A percentile compares a stretch with the other conserved stretches of the same genome.
Evolutionary conservation across 2,113 vertebrate genomes (phyloP).

Genomic region (Beaufortia kweichowensis): DNA sequence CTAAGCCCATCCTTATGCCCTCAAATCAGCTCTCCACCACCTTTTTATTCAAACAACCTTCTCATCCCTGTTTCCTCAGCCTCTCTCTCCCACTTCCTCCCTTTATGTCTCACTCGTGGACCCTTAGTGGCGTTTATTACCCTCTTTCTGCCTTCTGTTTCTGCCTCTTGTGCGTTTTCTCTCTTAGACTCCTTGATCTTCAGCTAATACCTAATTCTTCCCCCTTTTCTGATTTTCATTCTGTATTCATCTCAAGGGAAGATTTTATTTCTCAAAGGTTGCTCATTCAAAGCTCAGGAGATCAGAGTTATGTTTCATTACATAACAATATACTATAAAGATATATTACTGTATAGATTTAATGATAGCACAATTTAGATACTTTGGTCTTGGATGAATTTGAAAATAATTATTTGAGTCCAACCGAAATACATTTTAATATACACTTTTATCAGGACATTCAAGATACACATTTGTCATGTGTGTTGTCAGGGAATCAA

Average conservation of each 20-base stretch:
- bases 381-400: no score
- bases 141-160: constrained; percentile 35
- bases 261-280: no score
- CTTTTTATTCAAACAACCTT: constrained; percentile 54
- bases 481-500: no score
- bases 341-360: no score
- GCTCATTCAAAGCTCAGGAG: constrained; percentile 31
- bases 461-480: no score
- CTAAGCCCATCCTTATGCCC: constrained; percentile 41
- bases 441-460: no score
- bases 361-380: no score
- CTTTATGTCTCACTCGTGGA: constrained; percentile 25
- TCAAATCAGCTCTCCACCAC: constrained; percentile 38
- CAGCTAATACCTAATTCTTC: constrained; percentile 68
- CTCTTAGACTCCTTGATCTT: constrained; percentile 60
- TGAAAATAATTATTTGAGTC: no score
- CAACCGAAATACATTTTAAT: no score
- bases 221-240: constrained; percentile 63
- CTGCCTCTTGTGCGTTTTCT: constrained; percentile 41
- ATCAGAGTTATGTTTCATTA: no score
- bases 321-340: no score
- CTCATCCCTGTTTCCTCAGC: constrained; percentile 52
- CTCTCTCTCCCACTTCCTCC: constrained; percentile 18
- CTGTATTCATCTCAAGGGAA: constrained; percentile 59
- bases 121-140: constrained; percentile 22